Conservation (phyloP, 2,797 vertebrate genomes). For the Phalanger gymnotis region DNA sequence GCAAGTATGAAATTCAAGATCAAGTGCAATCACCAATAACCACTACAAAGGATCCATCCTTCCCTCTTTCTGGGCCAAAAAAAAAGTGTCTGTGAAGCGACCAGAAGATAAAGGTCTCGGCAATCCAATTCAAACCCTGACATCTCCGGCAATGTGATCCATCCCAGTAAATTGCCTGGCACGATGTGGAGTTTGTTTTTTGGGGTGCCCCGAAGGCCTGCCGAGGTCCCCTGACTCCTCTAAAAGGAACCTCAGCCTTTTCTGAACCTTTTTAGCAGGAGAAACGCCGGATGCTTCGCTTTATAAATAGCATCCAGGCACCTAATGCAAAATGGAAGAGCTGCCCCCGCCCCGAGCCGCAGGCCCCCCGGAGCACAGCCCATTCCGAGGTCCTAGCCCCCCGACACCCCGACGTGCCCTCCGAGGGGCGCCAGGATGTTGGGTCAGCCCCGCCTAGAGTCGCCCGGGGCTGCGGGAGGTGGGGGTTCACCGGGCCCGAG, state of each 20-base stretch:
- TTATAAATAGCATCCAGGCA: neutral
- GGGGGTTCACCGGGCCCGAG: neutral
- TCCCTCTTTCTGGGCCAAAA: neutral
- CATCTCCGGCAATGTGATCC: neutral
- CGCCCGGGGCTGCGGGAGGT: neutral
- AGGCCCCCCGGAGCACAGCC: too few relatives aligned
- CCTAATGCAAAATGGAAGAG: neutral
- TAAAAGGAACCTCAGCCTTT: neutral
- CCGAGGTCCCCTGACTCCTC: too few relatives aligned
- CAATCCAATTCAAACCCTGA: neutral
- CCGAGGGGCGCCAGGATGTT: neutral
- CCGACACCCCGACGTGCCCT: neutral
- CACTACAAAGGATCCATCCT: neutral
- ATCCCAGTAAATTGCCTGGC: neutral
- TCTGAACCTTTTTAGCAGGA: neutral
- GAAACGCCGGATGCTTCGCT: neutral
- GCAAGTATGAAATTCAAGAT: neutral
- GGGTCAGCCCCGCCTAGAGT: neutral
- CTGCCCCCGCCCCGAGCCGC: neutral
- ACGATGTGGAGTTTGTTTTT: neutral
- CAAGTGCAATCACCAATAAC: neutral
- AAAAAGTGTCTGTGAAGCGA: neutral
- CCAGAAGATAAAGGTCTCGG: neutral
- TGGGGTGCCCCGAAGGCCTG: neutral
- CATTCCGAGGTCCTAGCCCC: neutral